Evolutionary conservation across 2,797 vertebrate genomes (phyloP), one percentile per base, ranked within the genome.

Genomic region (Oreonectes daqikongensis): DNA sequence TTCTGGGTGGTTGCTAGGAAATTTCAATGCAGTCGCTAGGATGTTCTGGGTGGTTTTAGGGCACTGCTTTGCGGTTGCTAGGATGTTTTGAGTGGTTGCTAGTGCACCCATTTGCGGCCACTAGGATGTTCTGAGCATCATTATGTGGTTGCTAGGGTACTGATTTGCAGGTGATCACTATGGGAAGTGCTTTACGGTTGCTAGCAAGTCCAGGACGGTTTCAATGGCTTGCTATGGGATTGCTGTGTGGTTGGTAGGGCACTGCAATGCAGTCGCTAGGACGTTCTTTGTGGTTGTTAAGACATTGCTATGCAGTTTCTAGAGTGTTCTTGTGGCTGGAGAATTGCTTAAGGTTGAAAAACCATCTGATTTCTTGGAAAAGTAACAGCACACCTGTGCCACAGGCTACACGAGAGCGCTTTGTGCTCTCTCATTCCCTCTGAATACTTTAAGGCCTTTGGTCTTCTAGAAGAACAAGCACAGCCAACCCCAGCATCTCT

Each of bases 381-480:
- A 52, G 50, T 52, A 55, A 55, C 12, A 52, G 52, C 52, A 55
- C 52, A 55, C 12, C 52, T 26, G 3, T 6, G 4, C 52, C 20
- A 53, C 20, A 12, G 18, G 50, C 20, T 22, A 55, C n/a, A 52
- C 8, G 22, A 26, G 12, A 69, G 52, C 7, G 22, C 66, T 66
- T 72, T 44, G 69, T 63, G 68, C 18, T 9, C 30, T 55, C n/a
- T 70, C 53, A 46, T 55, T 68, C 40, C 79, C 44, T 78, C 30
- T 69, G 60, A 50, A 42, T 22, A 8, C 75, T 79, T 52, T 59
- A 76, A 70, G 63, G 48, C 67, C 72, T 61, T 72, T 20, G 68
- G 80, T 75, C 28, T 42, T 35, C 24, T 81, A 70, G 30, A 38
- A 73, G 66, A 50, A 12, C 17, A 60, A 48, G 68, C 52, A 46